Evolutionary conservation across 2,888 invertebrate genomes (phyloP), one percentile per base, ranked within the genome.

Genomic region (Portevinia maculata): DNA sequence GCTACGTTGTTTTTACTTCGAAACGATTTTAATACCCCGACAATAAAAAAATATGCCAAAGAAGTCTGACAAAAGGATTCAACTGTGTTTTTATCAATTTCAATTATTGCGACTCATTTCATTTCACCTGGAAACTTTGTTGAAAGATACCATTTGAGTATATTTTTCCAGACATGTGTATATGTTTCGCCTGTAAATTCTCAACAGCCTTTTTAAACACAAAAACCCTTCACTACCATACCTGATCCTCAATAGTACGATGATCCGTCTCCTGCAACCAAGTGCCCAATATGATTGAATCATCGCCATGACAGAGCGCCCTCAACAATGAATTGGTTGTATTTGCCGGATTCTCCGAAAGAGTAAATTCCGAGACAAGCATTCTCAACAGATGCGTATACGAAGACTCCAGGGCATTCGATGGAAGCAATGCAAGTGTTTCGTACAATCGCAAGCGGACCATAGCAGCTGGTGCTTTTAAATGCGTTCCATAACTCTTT

Each of bases 211-310:
- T 19, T 15, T 9, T 19, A 34, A 9, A 15, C 24, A 59, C 59
- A 11, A 13, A 21, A 44, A 17, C n/a, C 28, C 19, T 15, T 21
- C 17, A 37, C 87, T 88, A 86, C 7, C 15, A 39, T 91, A 98
- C 98, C 94, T 99, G 99, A 92, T 99, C 98, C 91, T 99, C 99
- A 85, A 99, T 97, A 52, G 96, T 96, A 81, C 97, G 95, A 90
- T 99, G 98, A 90, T 99, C 98, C 0, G 98, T 98, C 89, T 99
- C 98, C 89, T 98, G 97, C 41, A 98, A 93, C 97, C 98, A 98
- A 57, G 97, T 97, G 9, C 98, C 98, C 34, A 99, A 92, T 67
- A 99, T 95, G 44, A 98, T 96, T 0, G 97, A 96, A 90, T 97
- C 97, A 88, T 97, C 96, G 6, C 95, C 94, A 88, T 97, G 96